Evolutionary conservation across 2,888 invertebrate species (phyloP).

Genomic region (Xestobium rufovillosum): DNA sequence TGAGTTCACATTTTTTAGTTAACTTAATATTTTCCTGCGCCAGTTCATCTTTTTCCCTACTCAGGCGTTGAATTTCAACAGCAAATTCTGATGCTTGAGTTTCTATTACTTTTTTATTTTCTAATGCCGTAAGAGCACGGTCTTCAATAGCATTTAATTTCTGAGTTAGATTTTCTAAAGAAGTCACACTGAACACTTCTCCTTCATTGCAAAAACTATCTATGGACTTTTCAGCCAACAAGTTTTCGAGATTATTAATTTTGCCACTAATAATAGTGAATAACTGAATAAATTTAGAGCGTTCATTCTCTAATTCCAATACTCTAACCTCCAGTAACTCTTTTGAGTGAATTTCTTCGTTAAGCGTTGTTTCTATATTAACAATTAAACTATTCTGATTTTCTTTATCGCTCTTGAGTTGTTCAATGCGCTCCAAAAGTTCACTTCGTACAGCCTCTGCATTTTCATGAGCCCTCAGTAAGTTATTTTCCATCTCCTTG

Average conservation of each 20-base stretch:
- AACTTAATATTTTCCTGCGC: constrained; percentile 26
- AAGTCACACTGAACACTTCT: constrained; percentile 13
- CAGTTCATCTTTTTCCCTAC: constrained; percentile 19
- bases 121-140: not conserved
- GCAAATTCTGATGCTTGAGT: constrained; percentile 14
- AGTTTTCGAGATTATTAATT: constrained; percentile 6
- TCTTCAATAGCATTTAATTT: constrained; percentile 18
- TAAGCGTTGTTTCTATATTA: constrained; percentile 16
- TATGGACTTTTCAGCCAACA: constrained; percentile 14
- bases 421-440: constrained; percentile 26
- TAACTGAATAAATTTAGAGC: constrained; percentile 16
- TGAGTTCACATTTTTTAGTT: constrained; percentile 24
- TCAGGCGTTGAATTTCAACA: constrained; percentile 19
- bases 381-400: constrained; percentile 7
- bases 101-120: not conserved
- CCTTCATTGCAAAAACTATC: constrained; percentile 20
- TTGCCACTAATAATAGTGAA: constrained; percentile 7
- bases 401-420: constrained; percentile 24
- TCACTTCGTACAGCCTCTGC: constrained; percentile 28
- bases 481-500: constrained; percentile 31
- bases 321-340: constrained; percentile 20
- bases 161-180: constrained; percentile 22
- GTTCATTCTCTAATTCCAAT: constrained; percentile 18
- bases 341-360: constrained; percentile 19
- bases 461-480: constrained; percentile 29